These are phyloP conservation scores for Penaeus monodon DNA, from an alignment of 2,888 invertebrate genomes.

Conservation along the genomic window DNA sequence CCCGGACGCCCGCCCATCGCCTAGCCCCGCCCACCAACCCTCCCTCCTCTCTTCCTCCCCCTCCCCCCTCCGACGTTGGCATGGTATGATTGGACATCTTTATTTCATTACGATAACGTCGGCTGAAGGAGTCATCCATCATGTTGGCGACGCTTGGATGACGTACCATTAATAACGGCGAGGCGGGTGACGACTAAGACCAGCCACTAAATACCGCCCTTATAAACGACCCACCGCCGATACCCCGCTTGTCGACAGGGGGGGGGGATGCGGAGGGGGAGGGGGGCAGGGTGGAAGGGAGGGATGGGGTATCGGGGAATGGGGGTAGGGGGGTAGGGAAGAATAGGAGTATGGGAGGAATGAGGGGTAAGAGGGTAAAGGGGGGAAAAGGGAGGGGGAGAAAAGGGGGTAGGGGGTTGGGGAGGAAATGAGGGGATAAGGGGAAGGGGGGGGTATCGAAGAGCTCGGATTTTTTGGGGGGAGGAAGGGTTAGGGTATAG, in stretches of 20 bases:
- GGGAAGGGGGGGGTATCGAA: no score
- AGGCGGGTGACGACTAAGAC: slow-evolving; percentile 46
- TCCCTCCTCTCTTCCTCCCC: not conserved
- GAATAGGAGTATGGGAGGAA: not conserved
- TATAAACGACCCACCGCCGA: slow-evolving; percentile 44
- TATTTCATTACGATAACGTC: slow-evolving; percentile 66
- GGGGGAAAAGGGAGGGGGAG: not conserved
- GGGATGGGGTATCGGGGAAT: not conserved
- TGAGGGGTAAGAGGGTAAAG: no score
- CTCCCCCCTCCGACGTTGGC: slow-evolving; percentile 20
- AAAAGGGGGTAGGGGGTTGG: not conserved
- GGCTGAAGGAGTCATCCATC: slow-evolving; percentile 60
- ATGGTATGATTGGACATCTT: slow-evolving; percentile 65
- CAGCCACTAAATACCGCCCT: slow-evolving; percentile 58
- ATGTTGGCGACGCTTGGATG: slow-evolving; percentile 60
- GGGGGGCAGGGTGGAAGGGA: not conserved
- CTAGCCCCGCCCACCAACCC: not conserved
- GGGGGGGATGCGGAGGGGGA: not conserved
- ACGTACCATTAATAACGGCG: slow-evolving; percentile 59
- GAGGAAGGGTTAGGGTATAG: no score
- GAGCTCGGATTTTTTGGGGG: no score
- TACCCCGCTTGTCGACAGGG: slow-evolving; percentile 2
- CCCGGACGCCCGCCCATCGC: not conserved
- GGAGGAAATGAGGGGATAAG: not conserved
- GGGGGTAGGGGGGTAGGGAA: not conserved